These are phyloP conservation scores for Pantherophis guttatus DNA, from an alignment of 2,113 vertebrate species.

Conservation along the genomic window DNA sequence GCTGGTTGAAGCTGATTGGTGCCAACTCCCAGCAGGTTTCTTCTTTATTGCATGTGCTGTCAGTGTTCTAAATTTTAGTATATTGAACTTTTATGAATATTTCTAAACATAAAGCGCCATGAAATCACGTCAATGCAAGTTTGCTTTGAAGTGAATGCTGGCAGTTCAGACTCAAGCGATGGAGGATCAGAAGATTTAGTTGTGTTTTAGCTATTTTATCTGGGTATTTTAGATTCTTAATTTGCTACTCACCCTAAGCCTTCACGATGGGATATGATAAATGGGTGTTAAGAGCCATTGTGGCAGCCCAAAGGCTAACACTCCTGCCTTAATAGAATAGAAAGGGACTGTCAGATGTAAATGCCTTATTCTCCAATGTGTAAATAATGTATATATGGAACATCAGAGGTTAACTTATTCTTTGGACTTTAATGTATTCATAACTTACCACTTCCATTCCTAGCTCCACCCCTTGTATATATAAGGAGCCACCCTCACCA, in stretches of 20 bases:
- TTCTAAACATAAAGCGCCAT: slow-evolving; percentile 40
- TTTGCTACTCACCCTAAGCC: background rate
- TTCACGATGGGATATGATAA: background rate
- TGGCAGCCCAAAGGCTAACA: background rate
- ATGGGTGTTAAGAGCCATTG: background rate
- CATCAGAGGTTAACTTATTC: too few relatives aligned
- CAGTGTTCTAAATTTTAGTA: slow-evolving; percentile 33
- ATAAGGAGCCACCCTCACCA: too few relatives aligned
- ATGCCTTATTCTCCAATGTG: too few relatives aligned
- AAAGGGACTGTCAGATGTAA: too few relatives aligned
- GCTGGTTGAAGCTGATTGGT: slow-evolving; percentile 29
- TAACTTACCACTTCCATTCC: too few relatives aligned
- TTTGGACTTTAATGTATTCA: too few relatives aligned
- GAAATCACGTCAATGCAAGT: slow-evolving; percentile 45
- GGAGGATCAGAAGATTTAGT: slow-evolving; percentile 4
- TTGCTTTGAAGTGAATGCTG: slow-evolving; percentile 55
- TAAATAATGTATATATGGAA: too few relatives aligned
- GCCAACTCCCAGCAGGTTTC: slow-evolving; percentile 61
- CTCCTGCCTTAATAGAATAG: background rate
- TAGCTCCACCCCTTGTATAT: too few relatives aligned
- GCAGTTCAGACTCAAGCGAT: slow-evolving; percentile 58
- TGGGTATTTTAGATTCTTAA: slow-evolving; percentile 11
- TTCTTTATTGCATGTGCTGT: slow-evolving; percentile 43
- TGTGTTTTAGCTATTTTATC: background rate
- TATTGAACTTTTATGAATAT: background rate